These are phyloP conservation scores for Ferdinandea cuprea DNA, from an alignment of 2,888 invertebrate species.

Conservation along the genomic window DNA sequence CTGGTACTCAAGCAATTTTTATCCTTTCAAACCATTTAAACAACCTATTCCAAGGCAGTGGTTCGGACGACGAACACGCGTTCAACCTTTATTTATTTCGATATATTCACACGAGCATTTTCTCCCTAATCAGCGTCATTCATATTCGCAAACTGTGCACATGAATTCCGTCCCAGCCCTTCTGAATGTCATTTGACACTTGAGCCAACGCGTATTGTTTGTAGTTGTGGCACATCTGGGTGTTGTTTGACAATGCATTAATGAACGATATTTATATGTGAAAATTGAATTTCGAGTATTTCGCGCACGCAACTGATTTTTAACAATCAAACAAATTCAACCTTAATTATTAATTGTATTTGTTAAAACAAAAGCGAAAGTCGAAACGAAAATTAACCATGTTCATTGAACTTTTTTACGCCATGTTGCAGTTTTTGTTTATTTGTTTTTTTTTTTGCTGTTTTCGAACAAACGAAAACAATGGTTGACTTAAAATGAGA, in stretches of 20 bases:
- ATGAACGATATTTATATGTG: constrained; percentile 12
- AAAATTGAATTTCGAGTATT: constrained; percentile 8
- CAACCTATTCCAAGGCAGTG: neutral
- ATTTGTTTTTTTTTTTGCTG: neutral
- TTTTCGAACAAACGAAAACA: constrained; percentile 53
- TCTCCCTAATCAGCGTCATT: constrained; percentile 25
- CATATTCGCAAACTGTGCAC: constrained; percentile 6
- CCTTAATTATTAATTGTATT: constrained; percentile 30
- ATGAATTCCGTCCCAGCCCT: neutral
- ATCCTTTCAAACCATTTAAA: neutral
- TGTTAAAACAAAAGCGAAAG: constrained; percentile 59
- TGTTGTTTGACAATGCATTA: constrained; percentile 44
- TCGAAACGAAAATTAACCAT: constrained; percentile 27
- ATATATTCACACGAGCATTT: constrained; percentile 28
- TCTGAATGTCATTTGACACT: constrained; percentile 42
- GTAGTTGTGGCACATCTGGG: constrained; percentile 6
- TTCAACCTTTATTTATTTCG: constrained; percentile 18
- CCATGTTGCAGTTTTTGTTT: constrained; percentile 52
- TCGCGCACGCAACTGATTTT: constrained; percentile 55
- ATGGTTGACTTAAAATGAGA: constrained; percentile 35
- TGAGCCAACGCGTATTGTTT: neutral
- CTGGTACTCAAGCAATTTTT: constrained; percentile 29
- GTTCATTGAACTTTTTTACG: constrained; percentile 67
- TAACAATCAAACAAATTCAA: neutral
- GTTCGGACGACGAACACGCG: constrained; percentile 9